Conservation (phyloP, 2,888 invertebrate species). For the Chrysotoxum bicinctum region DNA sequence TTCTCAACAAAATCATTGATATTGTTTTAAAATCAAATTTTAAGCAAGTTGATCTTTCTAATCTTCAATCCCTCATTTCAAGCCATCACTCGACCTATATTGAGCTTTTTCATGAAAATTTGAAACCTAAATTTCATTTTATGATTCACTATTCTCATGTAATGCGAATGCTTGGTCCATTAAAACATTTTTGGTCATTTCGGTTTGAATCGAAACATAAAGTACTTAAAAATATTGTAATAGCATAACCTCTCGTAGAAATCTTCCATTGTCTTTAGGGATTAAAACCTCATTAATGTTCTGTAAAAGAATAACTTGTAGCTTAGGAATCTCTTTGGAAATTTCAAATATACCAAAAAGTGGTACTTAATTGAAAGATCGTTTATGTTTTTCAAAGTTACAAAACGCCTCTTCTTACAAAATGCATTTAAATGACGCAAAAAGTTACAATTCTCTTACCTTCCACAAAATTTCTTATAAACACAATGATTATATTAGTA, state of each 20-base stretch:
- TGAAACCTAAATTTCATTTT: conserved; percentile 27
- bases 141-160: conserved; percentile 24
- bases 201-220: conserved; percentile 1
- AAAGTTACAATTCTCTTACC: neutral
- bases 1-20: too few relatives aligned
- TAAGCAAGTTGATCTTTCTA: conserved; percentile 16
- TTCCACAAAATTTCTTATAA: neutral
- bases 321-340: neutral
- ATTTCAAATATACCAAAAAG: neutral
- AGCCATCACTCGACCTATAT: conserved; percentile 16
- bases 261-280: too few relatives aligned
- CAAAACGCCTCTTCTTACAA: neutral
- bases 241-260: too few relatives aligned
- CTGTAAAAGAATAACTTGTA: neutral
- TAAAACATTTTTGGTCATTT: too few relatives aligned
- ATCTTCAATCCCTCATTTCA: neutral
- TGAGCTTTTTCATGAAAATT: conserved; percentile 9
- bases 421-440: neutral
- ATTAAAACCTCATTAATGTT: neutral
- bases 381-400: conserved; percentile 1
- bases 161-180: too few relatives aligned
- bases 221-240: neutral
- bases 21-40: conserved; percentile 18
- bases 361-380: conserved; percentile 7
- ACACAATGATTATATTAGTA: neutral